Conservation (phyloP, 1,140 invertebrate genomes). For the Octopus bimaculoides region DNA sequence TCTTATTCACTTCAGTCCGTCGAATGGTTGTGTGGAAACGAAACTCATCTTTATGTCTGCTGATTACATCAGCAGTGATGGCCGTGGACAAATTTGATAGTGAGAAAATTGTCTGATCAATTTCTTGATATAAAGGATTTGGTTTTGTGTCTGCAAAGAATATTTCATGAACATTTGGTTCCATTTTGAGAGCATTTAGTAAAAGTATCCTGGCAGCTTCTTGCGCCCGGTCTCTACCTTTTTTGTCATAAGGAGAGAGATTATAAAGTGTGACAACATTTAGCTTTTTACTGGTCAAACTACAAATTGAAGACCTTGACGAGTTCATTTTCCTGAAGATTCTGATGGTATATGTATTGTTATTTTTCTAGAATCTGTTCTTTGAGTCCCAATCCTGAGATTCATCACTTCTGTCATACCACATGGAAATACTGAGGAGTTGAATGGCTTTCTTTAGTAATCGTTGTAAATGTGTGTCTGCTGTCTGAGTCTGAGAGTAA, state of each 20-base stretch:
- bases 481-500: too few species aligned
- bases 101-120: constrained; percentile 35
- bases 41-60: constrained; percentile 38
- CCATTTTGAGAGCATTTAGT: constrained; percentile 33
- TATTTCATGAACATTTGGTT: constrained; percentile 33
- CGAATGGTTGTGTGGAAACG: constrained; percentile 41
- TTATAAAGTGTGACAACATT: constrained; percentile 32
- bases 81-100: constrained; percentile 31
- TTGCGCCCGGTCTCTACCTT: constrained; percentile 33
- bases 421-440: too few species aligned
- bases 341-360: too few species aligned
- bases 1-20: constrained; percentile 27
- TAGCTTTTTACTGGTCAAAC: constrained; percentile 22
- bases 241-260: constrained; percentile 31
- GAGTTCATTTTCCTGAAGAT: too few species aligned
- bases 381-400: too few species aligned
- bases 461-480: too few species aligned
- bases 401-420: too few species aligned
- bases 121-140: constrained; percentile 22
- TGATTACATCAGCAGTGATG: constrained; percentile 33
- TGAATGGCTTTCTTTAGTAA: too few species aligned
- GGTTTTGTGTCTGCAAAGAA: constrained; percentile 33
- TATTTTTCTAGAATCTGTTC: too few species aligned
- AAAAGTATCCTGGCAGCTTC: constrained; percentile 34
- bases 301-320: too few species aligned